phyloP scores from a whole-genome alignment of 2,888 invertebrate species.

The Agrotis clavis region DNA sequence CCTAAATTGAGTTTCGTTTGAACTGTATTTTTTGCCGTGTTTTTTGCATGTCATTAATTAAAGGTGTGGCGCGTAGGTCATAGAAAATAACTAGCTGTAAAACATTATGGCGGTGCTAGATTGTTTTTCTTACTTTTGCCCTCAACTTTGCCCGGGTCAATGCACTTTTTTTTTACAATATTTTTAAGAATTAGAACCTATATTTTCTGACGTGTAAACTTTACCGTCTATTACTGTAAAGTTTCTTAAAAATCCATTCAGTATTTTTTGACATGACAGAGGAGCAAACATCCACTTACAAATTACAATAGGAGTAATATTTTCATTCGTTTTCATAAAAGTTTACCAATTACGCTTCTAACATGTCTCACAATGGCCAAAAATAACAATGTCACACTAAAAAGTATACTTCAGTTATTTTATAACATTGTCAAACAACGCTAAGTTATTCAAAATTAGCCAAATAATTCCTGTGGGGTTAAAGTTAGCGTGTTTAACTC shows the following conservation, averaged over 20 bases:
- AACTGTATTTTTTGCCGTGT: background rate
- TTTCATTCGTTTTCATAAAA: background rate
- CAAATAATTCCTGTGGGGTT: slow-evolving; percentile 38
- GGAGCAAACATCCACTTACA: too few species aligned
- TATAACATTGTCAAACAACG: slow-evolving; percentile 27
- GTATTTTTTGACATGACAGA: too few species aligned
- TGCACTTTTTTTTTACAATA: too few species aligned
- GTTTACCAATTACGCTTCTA: background rate
- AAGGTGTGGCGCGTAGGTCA: background rate
- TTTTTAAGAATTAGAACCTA: too few species aligned
- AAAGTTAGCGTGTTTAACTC: slow-evolving; percentile 53
- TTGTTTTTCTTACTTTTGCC: too few species aligned
- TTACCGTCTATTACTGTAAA: too few species aligned
- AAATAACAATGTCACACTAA: background rate
- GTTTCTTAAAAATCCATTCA: too few species aligned
- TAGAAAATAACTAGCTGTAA: too few species aligned
- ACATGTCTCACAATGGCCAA: background rate
- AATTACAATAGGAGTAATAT: too few species aligned
- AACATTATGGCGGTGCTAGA: too few species aligned
- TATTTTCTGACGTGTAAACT: too few species aligned
- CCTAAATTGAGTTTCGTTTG: slow-evolving; percentile 32
- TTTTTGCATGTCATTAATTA: background rate
- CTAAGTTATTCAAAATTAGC: slow-evolving; percentile 24
- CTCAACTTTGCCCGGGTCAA: too few species aligned
- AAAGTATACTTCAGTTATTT: background rate